Conservation (phyloP, 1,140 invertebrate species). For the Cherax quadricarinatus region DNA sequence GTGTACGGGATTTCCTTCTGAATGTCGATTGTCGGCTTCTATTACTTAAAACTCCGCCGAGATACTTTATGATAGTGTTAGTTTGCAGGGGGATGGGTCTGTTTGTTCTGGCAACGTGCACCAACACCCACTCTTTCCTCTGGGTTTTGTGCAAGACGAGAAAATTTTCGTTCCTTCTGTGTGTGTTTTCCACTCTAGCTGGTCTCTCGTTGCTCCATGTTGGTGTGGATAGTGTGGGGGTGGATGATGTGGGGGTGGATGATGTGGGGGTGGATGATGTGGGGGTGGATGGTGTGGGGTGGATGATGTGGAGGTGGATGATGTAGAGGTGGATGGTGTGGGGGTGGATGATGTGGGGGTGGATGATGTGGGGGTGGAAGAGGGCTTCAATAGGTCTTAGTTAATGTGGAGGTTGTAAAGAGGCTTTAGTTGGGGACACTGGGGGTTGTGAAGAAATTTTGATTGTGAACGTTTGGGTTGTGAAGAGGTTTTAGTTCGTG, state of each 20-base stretch:
- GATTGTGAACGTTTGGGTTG: too few relatives aligned
- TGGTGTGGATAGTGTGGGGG: not conserved
- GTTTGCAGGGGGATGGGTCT: constrained; percentile 50
- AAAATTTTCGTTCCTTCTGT: not conserved
- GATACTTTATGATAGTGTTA: constrained; percentile 55
- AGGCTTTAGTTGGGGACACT: too few relatives aligned
- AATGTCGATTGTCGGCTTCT: constrained; percentile 57
- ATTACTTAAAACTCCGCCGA: constrained; percentile 54
- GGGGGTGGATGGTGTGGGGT: too few relatives aligned
- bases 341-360: not conserved
- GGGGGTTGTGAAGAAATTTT: too few relatives aligned
- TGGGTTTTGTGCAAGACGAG: not conserved
- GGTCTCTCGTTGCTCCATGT: too few relatives aligned
- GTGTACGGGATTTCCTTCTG: constrained; percentile 52
- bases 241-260: not conserved
- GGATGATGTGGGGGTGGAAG: not conserved
- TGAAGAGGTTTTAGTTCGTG: too few relatives aligned
- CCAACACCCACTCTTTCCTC: not conserved
- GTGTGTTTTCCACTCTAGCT: not conserved
- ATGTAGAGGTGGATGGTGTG: not conserved
- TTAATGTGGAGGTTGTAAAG: too few relatives aligned
- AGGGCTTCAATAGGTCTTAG: too few relatives aligned
- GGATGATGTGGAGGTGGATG: not conserved
- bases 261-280: not conserved
- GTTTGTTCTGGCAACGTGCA: constrained; percentile 40